phyloP scores from a whole-genome alignment of 2,113 vertebrate species.

The Chrysemys picta region DNA sequence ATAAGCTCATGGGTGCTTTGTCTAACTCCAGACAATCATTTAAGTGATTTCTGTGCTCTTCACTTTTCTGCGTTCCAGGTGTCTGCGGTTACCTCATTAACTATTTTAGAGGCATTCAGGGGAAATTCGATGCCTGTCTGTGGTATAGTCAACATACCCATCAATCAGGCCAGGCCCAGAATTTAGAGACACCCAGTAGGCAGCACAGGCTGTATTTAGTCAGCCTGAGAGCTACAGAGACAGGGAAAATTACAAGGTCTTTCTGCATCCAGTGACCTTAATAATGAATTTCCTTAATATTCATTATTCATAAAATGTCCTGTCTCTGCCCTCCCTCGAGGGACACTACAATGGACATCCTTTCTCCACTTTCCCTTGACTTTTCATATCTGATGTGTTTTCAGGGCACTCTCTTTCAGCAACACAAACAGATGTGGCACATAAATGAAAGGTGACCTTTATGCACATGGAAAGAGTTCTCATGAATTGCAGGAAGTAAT shows the following conservation, averaged over 20 bases:
- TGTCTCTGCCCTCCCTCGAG: neutral
- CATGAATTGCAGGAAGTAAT: constrained; percentile 78
- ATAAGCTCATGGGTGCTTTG: neutral
- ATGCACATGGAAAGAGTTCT: constrained; percentile 72
- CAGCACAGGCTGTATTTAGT: neutral
- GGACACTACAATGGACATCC: neutral
- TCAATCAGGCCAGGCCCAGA: neutral
- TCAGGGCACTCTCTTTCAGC: constrained; percentile 59
- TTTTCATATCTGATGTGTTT: constrained; percentile 27
- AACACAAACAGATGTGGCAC: constrained; percentile 47
- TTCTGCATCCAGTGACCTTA: constrained; percentile 10
- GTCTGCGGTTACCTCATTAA: neutral
- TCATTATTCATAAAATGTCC: constrained; percentile 32
- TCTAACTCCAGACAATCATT: neutral
- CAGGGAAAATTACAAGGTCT: neutral
- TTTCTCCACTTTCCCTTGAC: constrained; percentile 44
- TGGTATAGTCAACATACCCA: neutral
- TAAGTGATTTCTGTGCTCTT: neutral
- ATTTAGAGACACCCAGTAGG: neutral
- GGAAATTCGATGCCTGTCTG: neutral
- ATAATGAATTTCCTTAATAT: neutral
- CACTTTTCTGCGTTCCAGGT: neutral
- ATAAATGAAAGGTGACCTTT: constrained; percentile 79
- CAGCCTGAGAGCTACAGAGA: neutral
- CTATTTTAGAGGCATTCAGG: neutral